A percentile compares a stretch with the other conserved stretches of the same genome.
phyloP scores from a whole-genome alignment of 1,140 invertebrate genomes.

The Olivierus martensii region DNA sequence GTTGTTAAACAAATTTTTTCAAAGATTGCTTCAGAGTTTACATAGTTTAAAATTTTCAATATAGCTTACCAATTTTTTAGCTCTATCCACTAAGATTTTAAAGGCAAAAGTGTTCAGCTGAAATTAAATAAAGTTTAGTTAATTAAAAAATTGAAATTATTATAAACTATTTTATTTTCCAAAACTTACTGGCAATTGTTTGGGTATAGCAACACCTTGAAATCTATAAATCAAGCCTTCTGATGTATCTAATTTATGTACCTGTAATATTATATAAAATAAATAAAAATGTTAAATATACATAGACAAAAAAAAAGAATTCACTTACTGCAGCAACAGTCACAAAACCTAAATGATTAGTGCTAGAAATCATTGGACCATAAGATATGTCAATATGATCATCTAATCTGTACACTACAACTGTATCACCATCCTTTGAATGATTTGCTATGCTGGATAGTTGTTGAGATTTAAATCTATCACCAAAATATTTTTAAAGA shows the following conservation, averaged over 20 bases:
- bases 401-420: constrained; percentile 65
- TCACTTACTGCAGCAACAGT: constrained; percentile 46
- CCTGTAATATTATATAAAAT: constrained; percentile 24
- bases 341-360: constrained; percentile 54
- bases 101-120: constrained; percentile 16
- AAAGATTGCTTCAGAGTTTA: too few relatives aligned
- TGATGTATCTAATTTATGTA: constrained; percentile 48
- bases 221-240: constrained; percentile 58
- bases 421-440: constrained; percentile 33
- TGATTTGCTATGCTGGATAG: constrained; percentile 58
- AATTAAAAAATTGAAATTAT: too few relatives aligned
- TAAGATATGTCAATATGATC: constrained; percentile 80
- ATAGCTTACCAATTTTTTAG: constrained; percentile 10
- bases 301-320: too few relatives aligned
- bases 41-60: too few relatives aligned
- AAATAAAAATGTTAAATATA: too few relatives aligned
- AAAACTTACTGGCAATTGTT: constrained; percentile 41
- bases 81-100: constrained; percentile 14
- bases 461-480: constrained; percentile 56
- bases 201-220: constrained; percentile 76
- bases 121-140: too few relatives aligned
- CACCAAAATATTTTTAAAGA: background rate
- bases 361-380: constrained; percentile 73
- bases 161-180: too few relatives aligned
- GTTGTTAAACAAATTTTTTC: too few relatives aligned